These are phyloP conservation scores for Pachypanchax playfairii DNA, from an alignment of 2,113 vertebrate species.

Conservation along the genomic window DNA sequence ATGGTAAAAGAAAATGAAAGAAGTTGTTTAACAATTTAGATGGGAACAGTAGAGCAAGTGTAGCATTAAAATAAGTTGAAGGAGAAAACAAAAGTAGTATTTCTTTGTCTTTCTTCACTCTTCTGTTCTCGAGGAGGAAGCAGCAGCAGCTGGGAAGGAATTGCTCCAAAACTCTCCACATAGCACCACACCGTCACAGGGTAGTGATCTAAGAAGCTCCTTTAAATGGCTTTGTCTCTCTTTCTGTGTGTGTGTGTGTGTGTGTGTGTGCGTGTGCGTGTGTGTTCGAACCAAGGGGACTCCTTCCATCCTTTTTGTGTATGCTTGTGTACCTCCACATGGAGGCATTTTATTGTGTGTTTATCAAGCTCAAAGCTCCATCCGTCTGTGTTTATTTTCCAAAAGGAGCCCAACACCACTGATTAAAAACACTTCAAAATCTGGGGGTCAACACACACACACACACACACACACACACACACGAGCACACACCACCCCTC, in stretches of 20 bases:
- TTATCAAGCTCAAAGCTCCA: constrained; percentile 13
- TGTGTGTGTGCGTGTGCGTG: constrained; percentile 15
- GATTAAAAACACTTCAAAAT: too few relatives aligned
- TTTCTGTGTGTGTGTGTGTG: constrained; percentile 7
- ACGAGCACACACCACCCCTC: too few relatives aligned
- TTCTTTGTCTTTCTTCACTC: constrained; percentile 17
- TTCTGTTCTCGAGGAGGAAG: constrained; percentile 71
- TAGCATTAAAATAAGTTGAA: not conserved
- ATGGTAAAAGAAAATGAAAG: not conserved
- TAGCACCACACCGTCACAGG: constrained; percentile 86
- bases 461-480: too few relatives aligned
- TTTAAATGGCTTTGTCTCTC: constrained; percentile 32
- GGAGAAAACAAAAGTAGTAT: constrained; percentile 13
- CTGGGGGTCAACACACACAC: too few relatives aligned
- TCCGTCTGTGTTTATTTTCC: constrained; percentile 44
- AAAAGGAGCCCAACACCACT: not conserved
- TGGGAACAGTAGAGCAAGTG: not conserved
- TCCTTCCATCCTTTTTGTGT: constrained; percentile 65
- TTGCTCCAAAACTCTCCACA: constrained; percentile 84
- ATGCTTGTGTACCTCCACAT: constrained; percentile 52
- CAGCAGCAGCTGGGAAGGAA: constrained; percentile 88
- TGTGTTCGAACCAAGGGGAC: not conserved
- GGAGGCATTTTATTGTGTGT: constrained; percentile 35
- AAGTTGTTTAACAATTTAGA: too few relatives aligned
- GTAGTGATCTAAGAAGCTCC: constrained; percentile 85